Evolutionary conservation across 2,888 invertebrate genomes (phyloP), one percentile per base, ranked within the genome.

Genomic region (Yponomeuta malinellus): DNA sequence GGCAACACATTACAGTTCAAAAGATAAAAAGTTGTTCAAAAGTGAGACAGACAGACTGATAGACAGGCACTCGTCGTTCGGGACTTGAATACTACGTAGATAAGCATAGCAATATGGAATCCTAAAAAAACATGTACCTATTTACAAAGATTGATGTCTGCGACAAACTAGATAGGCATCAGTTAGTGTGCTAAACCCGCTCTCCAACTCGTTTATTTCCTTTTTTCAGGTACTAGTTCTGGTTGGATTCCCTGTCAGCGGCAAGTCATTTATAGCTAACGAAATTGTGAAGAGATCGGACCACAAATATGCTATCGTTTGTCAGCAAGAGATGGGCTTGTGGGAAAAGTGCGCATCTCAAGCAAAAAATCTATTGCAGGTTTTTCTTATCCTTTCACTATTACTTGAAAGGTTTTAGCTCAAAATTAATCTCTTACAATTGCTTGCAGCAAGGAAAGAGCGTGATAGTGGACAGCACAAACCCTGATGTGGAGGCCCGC

Each of bases 391-490:
- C 33, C 33, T 33, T 5, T 33, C 33, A 33, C 2, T 33, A 1
- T 5, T 2, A 33, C 5, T 2, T 33, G 1, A 33, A 33, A 33
- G 33, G 33, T 33, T 33, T 33, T 23, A 23, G 23, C 33, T 33
- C 5, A 33, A 43, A 43, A 43, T 43, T 43, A 43, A 43, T 43
- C 9, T 43, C 5, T 59, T 59, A 59, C 10, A 52, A 12, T 43
- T 43, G 43, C 12, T 81, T 78, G 29, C 76, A 93, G 92, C 81
- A 78, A 81, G 87, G 89, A 2, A 91, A 91, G 78, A 96, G 95
- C 77, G 97, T 97, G 10, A 95, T 98, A 29, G 93, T 99, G 23
- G 99, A 99, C 83, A 98, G 98, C 86, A 99, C 98, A 0, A 98
- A 98, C 87, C 96, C 97, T 0, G 97, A 97, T 81, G 86, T 85